Evolutionary conservation across 1,140 invertebrate species (phyloP), one percentile per base, ranked within the genome.

Genomic region (Philaenus spumarius): DNA sequence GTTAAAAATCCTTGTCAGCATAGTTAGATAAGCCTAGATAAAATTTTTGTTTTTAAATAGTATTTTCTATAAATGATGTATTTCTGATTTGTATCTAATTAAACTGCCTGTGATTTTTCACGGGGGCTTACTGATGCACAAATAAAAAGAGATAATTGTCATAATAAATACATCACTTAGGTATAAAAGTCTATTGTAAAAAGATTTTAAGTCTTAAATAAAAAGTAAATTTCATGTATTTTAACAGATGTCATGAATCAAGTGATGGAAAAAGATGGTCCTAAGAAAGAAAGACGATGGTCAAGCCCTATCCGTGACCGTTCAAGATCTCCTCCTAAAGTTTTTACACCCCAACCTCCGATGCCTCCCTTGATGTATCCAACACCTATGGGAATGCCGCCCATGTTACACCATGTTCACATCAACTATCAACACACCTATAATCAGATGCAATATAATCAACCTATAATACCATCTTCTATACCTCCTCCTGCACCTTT

Each of bases 401-500:
- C 34, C 12, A 35, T 30, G 30, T 51, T 51, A 9, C 14, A 26
- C 5, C 39, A 43, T 23, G 14, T 26, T 2, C 54, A 23, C 11
- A 43, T 26, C 2, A 23, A 30, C 42, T 30, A 47, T 45, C 43
- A 43, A 34, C 35, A 34, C 22, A n/a, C 45, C 56, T 61, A 12
- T 58, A 58, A 30, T 56, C 55, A 11, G 54, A 55, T 35, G 61
- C 63, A 12, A 24, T 48, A 5, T 42, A 24, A 30, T 14, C 67
- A 69, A 48, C 68, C 69, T 12, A 58, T 75, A 37, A 70, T 71
- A 48, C 68, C 73, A 2, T 56, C 69, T 17, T 69, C 66, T 51
- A 72, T 73, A 55, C 75, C 74, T 3, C 75, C 77, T 24, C 78
- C 75, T 3, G 64, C 72, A 9, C 75, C 75, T 45, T 62, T 79